phyloP scores from a whole-genome alignment of 2,797 vertebrate species.

The Chaenodraco wilsoni region DNA sequence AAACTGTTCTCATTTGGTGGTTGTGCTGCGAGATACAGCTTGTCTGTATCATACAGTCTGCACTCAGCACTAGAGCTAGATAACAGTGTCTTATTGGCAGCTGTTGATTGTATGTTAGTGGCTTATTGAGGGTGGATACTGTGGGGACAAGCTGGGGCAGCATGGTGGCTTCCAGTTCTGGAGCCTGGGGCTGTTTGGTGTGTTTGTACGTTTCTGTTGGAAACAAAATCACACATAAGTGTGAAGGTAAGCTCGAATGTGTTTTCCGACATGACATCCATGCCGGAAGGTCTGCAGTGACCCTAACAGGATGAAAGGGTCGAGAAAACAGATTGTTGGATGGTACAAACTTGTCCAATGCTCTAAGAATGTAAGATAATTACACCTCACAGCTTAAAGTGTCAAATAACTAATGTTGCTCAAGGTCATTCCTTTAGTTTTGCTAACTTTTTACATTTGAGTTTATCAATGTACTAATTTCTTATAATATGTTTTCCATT shows the following conservation, averaged over 20 bases:
- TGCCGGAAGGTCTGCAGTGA: neutral
- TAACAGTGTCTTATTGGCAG: constrained; percentile 44
- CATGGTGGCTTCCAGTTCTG: constrained; percentile 26
- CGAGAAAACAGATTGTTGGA: neutral
- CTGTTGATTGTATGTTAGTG: constrained; percentile 40
- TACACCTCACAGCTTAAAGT: neutral
- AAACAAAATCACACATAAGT: constrained; percentile 18
- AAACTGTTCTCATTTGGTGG: constrained; percentile 36
- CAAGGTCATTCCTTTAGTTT: neutral
- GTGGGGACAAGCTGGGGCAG: constrained; percentile 36
- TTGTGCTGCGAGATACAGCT: constrained; percentile 33
- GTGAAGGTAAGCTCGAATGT: neutral
- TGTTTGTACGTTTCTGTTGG: constrained; percentile 35
- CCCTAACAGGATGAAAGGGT: neutral
- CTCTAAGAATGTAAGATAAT: neutral
- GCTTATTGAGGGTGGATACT: constrained; percentile 42
- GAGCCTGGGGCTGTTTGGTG: constrained; percentile 27
- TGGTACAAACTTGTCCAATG: neutral
- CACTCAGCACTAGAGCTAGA: constrained; percentile 16
- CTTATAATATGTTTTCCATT: neutral
- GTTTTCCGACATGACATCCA: constrained; percentile 7
- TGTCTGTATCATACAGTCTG: constrained; percentile 37
- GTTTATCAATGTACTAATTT: neutral
- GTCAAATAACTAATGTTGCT: neutral
- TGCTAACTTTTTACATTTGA: neutral